Evolutionary conservation across 2,113 vertebrate genomes (phyloP), one percentile per base, ranked within the genome.

Genomic region (Cryptotis parvus): DNA sequence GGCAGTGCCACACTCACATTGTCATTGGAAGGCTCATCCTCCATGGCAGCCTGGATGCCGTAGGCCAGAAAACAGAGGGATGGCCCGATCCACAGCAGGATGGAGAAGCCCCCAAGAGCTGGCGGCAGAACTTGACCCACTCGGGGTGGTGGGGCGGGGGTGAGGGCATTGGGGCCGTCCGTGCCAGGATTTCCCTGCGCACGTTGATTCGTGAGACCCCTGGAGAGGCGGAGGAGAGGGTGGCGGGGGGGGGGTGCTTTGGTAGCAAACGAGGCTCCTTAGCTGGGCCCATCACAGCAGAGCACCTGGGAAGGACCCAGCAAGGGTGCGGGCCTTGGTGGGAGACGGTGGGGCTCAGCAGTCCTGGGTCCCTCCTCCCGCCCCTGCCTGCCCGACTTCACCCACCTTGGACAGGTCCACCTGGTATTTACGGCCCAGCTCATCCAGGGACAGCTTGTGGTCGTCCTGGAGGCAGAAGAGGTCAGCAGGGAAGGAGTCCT

Each of bases 61-160:
- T 98, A 99, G 52, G 99, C 99, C 89, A 99, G 97, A 97, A 99
- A 99, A 95, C 99, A 99, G 94, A 99, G 98, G 95, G 98, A 61
- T 91, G 99, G 99, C 0, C 99, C 99, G 9, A 98, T 99, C 99
- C 99, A 99, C 45, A 99, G 98, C 88, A 99, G 97, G 95, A 99
- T 98, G 97, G 99, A 99, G 97, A 99, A 99, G 7, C 99, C 99
- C 0, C 99, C 99, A 0, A 99, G 16, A 99, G 98, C 97, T 99
- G 99, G 3, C 98, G 98, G 85, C 99, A 99, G 97, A 99, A 99
- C 97, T 99, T 99, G 87, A 99, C 98, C 99, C 99, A 99, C 96
- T 99, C 99, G 0, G 99, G 1, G 98, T 99, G 70, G 99, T 99
- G 1, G 99, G 99, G 0, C 99, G 99, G 99, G 99, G 0, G 99